phyloP scores from a whole-genome alignment of 1,140 invertebrate genomes.

The Aphelinus atriplicis region DNA sequence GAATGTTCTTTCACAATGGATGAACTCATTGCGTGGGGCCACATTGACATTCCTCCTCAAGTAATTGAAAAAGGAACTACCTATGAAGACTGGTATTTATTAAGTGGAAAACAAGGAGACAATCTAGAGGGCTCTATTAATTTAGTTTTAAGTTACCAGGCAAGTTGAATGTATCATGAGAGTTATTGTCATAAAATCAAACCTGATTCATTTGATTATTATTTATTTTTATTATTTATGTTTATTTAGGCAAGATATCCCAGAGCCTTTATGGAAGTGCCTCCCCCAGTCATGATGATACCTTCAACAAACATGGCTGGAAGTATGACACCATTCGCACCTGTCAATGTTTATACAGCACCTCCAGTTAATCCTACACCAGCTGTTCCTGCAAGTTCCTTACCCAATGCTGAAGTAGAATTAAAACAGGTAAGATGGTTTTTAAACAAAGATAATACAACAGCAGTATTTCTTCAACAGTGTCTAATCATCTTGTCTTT shows the following conservation, averaged over 20 bases:
- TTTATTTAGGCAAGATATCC: conserved; percentile 33
- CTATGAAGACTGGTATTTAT: conserved; percentile 91
- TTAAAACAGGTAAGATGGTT: conserved; percentile 74
- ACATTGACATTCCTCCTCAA: conserved; percentile 83
- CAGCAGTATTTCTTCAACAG: not conserved
- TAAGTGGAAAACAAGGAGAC: conserved; percentile 93
- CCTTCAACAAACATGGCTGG: conserved; percentile 65
- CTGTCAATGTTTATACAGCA: conserved; percentile 64
- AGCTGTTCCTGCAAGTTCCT: conserved; percentile 58
- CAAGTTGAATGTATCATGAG: conserved; percentile 64
- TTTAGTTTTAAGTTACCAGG: conserved; percentile 79
- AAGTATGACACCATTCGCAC: conserved; percentile 55
- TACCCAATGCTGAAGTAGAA: conserved; percentile 73
- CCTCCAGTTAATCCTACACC: conserved; percentile 54
- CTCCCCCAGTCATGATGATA: conserved; percentile 71
- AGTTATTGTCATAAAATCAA: not conserved
- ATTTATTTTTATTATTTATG: conserved; percentile 6
- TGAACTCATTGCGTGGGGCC: conserved; percentile 93
- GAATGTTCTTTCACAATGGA: conserved; percentile 96
- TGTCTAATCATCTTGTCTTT: conserved; percentile 47
- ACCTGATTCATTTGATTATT: conserved; percentile 26
- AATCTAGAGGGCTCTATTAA: conserved; percentile 89
- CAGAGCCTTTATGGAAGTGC: conserved; percentile 43
- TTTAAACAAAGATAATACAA: not conserved
- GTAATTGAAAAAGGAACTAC: conserved; percentile 86